Base-by-base conservation (phyloP, 2,888 invertebrate species). In the Ochropleura leucogaster region DNA sequence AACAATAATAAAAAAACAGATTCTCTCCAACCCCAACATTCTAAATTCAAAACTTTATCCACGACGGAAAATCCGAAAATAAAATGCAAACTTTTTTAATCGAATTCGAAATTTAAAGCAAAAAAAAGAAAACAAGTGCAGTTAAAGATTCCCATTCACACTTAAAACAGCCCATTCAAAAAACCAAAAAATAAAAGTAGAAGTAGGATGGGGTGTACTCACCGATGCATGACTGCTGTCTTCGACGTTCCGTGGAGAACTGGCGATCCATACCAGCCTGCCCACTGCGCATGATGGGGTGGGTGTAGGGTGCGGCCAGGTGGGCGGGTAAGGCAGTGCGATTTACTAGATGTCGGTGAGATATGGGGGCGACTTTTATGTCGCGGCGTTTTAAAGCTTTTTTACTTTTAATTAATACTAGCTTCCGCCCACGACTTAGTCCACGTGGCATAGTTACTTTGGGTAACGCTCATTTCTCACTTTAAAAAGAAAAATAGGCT, bases 201-300 rank as follows among this genome's bases (percentile, higher is more conserved):
- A 46, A 55, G 40, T 49, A 44, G 16, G 10, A 30, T 4, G 20
- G 40, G 66, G 1, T 0, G 30, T 44, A 91, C 93, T 93, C 47
- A 93, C 93, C 93, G 91, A 74, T 87, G 80, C 93, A 92, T 92
- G 84, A 82, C 86, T 87, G 77, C 80, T 84, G 77, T 69, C 68
- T 59, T 63, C 83, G 71, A 75, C 76, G 82, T 81, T 84, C 84
- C 67, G 72, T 63, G 81, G 80, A 57, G 74, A 75, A 92, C 93
- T 93, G 88, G 59, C 92, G 92, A 93, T 93, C 93, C 68, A 92
- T 93, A 92, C 88, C 42, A 63, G 73, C 85, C 74, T 72, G 66
- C 80, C 83, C 87, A 92, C 42, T 95, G 95, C 95, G 95, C 95
- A 94, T 94, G 95, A 85, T 90, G 90, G 86, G 89, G 87, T 89